A percentile compares a stretch with the other conserved stretches of the same genome.
These are phyloP conservation scores for Coptodon rendalli DNA, from an alignment of 2,113 vertebrate species.

Conservation along the genomic window DNA sequence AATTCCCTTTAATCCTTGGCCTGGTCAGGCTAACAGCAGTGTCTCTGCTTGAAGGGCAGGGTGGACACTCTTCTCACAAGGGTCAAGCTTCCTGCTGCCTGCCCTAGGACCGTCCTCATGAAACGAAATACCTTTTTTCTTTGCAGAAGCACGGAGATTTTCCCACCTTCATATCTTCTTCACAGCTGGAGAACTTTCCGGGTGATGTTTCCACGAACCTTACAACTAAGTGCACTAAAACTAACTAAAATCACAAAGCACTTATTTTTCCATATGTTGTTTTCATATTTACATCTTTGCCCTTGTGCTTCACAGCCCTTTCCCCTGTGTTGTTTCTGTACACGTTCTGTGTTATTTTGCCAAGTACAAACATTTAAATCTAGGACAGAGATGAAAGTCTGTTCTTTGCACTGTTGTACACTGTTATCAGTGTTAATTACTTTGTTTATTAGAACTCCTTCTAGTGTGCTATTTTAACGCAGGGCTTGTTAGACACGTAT, in stretches of 20 bases:
- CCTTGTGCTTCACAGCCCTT: background rate
- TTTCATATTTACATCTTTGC: background rate
- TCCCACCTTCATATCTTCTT: background rate
- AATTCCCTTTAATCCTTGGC: conserved; percentile 55
- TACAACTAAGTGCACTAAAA: background rate
- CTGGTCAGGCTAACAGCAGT: conserved; percentile 15
- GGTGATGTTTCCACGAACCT: background rate
- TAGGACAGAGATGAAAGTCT: background rate
- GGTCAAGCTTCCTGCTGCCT: conserved; percentile 36
- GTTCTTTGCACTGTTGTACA: background rate
- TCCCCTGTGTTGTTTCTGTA: background rate
- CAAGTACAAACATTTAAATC: background rate
- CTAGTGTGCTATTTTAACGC: background rate
- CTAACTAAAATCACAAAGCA: background rate
- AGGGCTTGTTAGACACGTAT: background rate
- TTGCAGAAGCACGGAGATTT: background rate
- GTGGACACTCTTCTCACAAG: conserved; percentile 23
- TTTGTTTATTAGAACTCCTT: background rate
- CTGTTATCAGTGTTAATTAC: conserved; percentile 6
- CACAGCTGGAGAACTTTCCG: background rate
- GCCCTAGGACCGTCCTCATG: conserved; percentile 8
- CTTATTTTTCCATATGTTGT: background rate
- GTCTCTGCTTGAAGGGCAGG: conserved; percentile 38
- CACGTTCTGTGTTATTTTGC: background rate
- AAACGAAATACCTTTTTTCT: conserved; percentile 8